Conservation (phyloP, 2,113 vertebrate species). For the Halcyon senegalensis region DNA sequence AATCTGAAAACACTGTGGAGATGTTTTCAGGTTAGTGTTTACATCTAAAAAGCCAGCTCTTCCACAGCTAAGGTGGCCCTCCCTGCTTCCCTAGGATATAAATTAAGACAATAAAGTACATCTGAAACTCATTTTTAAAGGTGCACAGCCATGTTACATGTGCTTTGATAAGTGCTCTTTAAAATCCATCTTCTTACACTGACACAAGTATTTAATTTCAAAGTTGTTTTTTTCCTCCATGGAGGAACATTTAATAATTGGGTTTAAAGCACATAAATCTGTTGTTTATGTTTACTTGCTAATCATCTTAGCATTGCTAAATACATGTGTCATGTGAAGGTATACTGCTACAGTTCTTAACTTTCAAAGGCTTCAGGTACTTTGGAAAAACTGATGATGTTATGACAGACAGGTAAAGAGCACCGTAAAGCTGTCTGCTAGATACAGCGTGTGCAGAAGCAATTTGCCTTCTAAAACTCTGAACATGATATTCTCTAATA, state of each 20-base stretch:
- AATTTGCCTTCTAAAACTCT: conserved; percentile 70
- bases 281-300: conserved; percentile 46
- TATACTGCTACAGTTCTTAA: conserved; percentile 25
- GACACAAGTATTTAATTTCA: not conserved
- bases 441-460: conserved; percentile 44
- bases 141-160: not conserved
- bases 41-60: conserved; percentile 10
- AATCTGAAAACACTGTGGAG: conserved; percentile 49
- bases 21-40: conserved; percentile 52
- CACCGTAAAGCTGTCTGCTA: conserved; percentile 51
- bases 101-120: not conserved
- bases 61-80: conserved; percentile 17
- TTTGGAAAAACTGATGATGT: conserved; percentile 54
- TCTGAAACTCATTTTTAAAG: conserved; percentile 47
- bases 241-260: conserved; percentile 43
- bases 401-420: conserved; percentile 48
- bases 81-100: not conserved
- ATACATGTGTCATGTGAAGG: conserved; percentile 11
- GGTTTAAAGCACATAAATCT: not conserved
- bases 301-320: conserved; percentile 60
- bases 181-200: not conserved
- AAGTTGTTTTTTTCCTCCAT: not conserved
- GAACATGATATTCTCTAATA: conserved; percentile 57
- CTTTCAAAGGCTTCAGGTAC: conserved; percentile 44
- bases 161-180: not conserved